phyloP scores from a whole-genome alignment of 2,888 invertebrate species.

The Agrenia bidenticulata region DNA sequence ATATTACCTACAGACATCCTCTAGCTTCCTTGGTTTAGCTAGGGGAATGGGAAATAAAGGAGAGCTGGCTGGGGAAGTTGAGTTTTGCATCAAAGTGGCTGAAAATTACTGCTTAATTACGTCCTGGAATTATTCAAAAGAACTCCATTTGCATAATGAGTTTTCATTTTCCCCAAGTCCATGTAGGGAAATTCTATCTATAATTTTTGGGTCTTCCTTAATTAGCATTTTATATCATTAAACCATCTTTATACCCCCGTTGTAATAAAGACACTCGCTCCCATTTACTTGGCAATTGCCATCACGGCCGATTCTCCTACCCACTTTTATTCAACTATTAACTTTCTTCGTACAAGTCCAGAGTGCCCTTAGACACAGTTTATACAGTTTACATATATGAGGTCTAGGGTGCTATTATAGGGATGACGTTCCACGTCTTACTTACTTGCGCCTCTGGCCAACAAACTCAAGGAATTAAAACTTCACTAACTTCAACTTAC shows the following conservation, averaged over 20 bases:
- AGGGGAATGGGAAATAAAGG: no score
- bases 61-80: neutral
- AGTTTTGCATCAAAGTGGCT: slow-evolving; percentile 50
- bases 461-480: slow-evolving; percentile 13
- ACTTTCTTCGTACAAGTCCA: neutral
- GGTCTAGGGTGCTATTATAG: no score
- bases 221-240: slow-evolving; percentile 54
- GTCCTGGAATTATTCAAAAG: slow-evolving; percentile 54
- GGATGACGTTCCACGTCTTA: neutral
- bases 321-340: slow-evolving; percentile 5
- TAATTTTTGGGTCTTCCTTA: slow-evolving; percentile 53
- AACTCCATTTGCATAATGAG: slow-evolving; percentile 54
- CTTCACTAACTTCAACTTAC: slow-evolving; percentile 15
- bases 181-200: slow-evolving; percentile 38
- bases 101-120: slow-evolving; percentile 54
- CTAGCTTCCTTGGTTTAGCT: no score
- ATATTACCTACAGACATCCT: no score
- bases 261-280: slow-evolving; percentile 43
- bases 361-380: no score
- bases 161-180: slow-evolving; percentile 50
- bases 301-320: neutral
- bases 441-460: neutral
- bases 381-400: no score
- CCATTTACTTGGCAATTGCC: neutral
- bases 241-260: slow-evolving; percentile 49